Percentiles rank a stretch among this genome's conserved stretches.
Evolutionary conservation across 2,888 invertebrate species (phyloP).

Genomic region (Neoscelio sp.): DNA sequence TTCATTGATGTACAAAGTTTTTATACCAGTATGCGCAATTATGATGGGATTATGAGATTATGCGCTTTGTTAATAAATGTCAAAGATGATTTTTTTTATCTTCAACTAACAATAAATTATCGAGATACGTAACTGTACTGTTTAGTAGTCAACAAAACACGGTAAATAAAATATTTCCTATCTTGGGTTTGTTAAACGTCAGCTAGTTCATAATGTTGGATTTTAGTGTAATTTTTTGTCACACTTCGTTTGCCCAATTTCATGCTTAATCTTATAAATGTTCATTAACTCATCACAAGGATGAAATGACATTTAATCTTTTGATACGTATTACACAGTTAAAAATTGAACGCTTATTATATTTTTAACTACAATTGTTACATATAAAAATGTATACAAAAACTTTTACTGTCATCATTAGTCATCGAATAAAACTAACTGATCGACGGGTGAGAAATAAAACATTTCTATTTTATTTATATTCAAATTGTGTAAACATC

Average conservation of each 20-base stretch:
- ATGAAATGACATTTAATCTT: too few species aligned
- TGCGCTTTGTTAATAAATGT: slow-evolving; percentile 18
- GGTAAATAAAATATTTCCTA: slow-evolving; percentile 13
- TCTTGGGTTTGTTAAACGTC: too few species aligned
- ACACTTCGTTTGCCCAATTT: too few species aligned
- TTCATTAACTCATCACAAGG: too few species aligned
- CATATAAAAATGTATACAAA: slow-evolving; percentile 14
- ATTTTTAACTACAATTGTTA: too few species aligned
- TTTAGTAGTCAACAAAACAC: not conserved
- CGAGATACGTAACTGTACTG: slow-evolving; percentile 7
- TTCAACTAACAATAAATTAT: slow-evolving; percentile 11
- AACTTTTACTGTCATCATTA: slow-evolving; percentile 19
- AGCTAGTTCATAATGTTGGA: too few species aligned
- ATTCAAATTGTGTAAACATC: slow-evolving; percentile 32
- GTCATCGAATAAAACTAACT: slow-evolving; percentile 36
- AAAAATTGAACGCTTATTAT: too few species aligned
- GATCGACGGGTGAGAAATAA: slow-evolving; percentile 11
- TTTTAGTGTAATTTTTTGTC: too few species aligned
- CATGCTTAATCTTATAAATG: too few species aligned
- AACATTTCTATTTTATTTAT: slow-evolving; percentile 27
- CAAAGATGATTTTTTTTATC: slow-evolving; percentile 32
- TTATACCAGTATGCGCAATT: slow-evolving; percentile 11
- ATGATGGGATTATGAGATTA: slow-evolving; percentile 22
- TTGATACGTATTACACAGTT: too few species aligned
- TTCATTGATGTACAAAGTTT: too few species aligned